Percentiles rank a stretch among this genome's conserved stretches.
These are phyloP conservation scores for Centropus bengalensis DNA, from an alignment of 2,113 vertebrate species.

Conservation along the genomic window DNA sequence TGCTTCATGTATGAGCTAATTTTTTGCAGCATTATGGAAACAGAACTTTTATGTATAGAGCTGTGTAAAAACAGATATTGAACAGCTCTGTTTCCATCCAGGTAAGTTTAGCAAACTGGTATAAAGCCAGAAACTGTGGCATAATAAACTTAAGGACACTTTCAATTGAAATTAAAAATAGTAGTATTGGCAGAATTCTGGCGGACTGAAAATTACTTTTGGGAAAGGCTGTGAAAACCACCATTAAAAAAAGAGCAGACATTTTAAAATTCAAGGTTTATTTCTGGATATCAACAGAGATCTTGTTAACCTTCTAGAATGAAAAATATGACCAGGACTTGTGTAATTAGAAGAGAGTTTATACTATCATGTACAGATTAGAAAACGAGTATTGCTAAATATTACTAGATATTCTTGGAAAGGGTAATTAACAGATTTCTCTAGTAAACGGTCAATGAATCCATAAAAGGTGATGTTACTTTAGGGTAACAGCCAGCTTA, in stretches of 20 bases:
- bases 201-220: not conserved
- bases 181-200: not conserved
- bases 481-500: not conserved
- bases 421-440: not conserved
- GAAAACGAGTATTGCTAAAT: not conserved
- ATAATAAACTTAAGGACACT: not conserved
- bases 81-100: not conserved
- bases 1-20: not conserved
- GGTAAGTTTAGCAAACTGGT: not conserved
- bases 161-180: not conserved
- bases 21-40: not conserved
- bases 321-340: not conserved
- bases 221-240: not conserved
- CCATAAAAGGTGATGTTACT: not conserved
- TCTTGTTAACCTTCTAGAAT: not conserved
- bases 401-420: not conserved
- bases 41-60: not conserved
- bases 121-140: not conserved
- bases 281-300: not conserved
- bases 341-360: not conserved
- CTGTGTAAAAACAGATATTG: not conserved
- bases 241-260: not conserved
- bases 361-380: not conserved
- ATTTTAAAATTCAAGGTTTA: not conserved
- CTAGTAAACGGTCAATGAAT: not conserved